A percentile compares a stretch with the other conserved stretches of the same genome.
These are phyloP conservation scores for Eudasyphora cyanicolor DNA, from an alignment of 2,888 invertebrate species.

Conservation along the genomic window DNA sequence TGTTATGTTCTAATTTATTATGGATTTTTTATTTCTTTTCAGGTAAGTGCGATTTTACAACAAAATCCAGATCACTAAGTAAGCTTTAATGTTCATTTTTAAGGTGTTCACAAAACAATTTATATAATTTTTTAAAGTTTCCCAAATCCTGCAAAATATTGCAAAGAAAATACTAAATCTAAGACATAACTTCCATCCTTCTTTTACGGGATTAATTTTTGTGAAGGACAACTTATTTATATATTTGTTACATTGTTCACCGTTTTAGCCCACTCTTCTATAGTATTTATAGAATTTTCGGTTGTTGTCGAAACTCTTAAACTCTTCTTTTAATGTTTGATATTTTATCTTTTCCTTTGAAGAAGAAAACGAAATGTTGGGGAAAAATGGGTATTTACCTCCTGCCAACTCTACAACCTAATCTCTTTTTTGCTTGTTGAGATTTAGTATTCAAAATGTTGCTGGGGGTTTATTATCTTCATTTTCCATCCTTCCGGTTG, in stretches of 20 bases:
- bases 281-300: not conserved
- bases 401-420: not conserved
- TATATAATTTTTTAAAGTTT: too few relatives aligned
- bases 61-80: too few relatives aligned
- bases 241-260: not conserved
- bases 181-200: too few relatives aligned
- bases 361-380: not conserved
- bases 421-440: constrained; percentile 43
- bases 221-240: not conserved
- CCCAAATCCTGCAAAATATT: too few relatives aligned
- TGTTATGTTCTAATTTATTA: too few relatives aligned
- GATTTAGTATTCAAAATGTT: constrained; percentile 32
- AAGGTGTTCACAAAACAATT: too few relatives aligned
- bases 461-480: constrained; percentile 4
- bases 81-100: too few relatives aligned
- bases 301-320: not conserved
- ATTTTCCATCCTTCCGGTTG: not conserved
- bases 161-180: too few relatives aligned
- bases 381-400: not conserved
- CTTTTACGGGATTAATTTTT: not conserved
- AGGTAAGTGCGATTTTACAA: too few relatives aligned
- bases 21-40: too few relatives aligned
- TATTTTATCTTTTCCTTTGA: constrained; percentile 3
- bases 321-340: constrained; percentile 22
- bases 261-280: not conserved